Conservation (phyloP, 2,888 invertebrate species). For the Drosophila barbarae region DNA sequence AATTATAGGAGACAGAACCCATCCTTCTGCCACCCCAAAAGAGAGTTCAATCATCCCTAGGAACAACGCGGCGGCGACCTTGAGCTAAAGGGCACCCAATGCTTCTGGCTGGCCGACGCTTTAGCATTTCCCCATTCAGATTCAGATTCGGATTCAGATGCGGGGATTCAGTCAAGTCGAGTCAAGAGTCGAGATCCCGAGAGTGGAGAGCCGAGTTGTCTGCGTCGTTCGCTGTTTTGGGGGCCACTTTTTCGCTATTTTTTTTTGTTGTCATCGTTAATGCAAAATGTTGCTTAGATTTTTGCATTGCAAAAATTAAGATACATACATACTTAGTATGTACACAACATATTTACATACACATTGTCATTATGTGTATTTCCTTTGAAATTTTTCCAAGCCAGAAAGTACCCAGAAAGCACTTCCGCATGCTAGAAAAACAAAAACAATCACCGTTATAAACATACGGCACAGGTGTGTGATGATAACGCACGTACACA, state of each 20-base stretch:
- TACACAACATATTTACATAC: neutral
- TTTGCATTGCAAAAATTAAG: slow-evolving; percentile 7
- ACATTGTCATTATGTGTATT: slow-evolving; percentile 1
- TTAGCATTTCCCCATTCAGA: slow-evolving; percentile 4
- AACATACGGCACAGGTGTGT: slow-evolving; percentile 5
- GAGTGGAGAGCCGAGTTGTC: slow-evolving; percentile 30
- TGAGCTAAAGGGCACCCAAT: slow-evolving; percentile 5
- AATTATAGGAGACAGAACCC: neutral
- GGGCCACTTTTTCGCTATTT: neutral
- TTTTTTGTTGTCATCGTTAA: slow-evolving; percentile 17
- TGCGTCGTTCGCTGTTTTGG: slow-evolving; percentile 11
- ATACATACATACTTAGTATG: neutral
- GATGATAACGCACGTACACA: slow-evolving; percentile 49
- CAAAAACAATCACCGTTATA: slow-evolving; percentile 10
- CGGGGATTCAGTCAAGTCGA: slow-evolving; percentile 2
- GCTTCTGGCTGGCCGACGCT: slow-evolving; percentile 7
- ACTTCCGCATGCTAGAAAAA: slow-evolving; percentile 59
- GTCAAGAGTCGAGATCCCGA: slow-evolving; percentile 12
- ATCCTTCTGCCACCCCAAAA: neutral
- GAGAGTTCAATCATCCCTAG: neutral
- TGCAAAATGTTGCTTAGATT: slow-evolving; percentile 21
- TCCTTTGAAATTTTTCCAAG: slow-evolving; percentile 22
- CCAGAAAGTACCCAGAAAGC: slow-evolving; percentile 16
- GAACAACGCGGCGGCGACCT: neutral
- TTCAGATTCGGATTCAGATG: slow-evolving; percentile 5